phyloP scores from a whole-genome alignment of 2,113 vertebrate species.

The Pyxicephalus adspersus region DNA sequence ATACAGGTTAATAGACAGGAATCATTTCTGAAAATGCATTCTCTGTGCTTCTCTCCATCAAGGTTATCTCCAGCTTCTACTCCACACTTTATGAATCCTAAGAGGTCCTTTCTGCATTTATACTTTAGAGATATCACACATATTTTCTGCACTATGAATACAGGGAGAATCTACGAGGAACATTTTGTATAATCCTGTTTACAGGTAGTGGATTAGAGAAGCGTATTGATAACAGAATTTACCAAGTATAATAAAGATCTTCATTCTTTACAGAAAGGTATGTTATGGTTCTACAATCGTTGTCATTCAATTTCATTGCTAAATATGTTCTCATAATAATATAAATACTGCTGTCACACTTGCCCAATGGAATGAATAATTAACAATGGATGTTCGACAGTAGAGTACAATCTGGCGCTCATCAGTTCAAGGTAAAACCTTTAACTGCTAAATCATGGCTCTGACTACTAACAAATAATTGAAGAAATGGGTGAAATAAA shows the following conservation, averaged over 20 bases:
- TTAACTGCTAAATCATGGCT: too few relatives aligned
- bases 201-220: constrained; percentile 6
- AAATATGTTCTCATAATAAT: background rate
- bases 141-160: constrained; percentile 21
- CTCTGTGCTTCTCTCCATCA: background rate
- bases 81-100: constrained; percentile 29
- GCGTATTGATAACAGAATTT: constrained; percentile 9
- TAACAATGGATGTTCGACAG: background rate
- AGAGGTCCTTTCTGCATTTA: constrained; percentile 11
- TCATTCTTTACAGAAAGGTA: background rate
- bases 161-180: constrained; percentile 7
- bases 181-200: constrained; percentile 21
- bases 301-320: background rate
- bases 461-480: too few relatives aligned
- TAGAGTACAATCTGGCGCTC: too few relatives aligned
- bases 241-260: constrained; percentile 27
- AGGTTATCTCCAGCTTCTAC: constrained; percentile 15
- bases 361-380: background rate
- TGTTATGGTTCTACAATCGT: background rate
- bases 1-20: background rate
- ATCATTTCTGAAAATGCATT: background rate
- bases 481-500: too few relatives aligned
- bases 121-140: constrained; percentile 7
- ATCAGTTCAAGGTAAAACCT: too few relatives aligned
- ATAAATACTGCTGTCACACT: background rate